A percentile compares a stretch with the other conserved stretches of the same genome.
These are phyloP conservation scores for Pagrus major DNA, from an alignment of 2,113 vertebrate species.

Conservation along the genomic window DNA sequence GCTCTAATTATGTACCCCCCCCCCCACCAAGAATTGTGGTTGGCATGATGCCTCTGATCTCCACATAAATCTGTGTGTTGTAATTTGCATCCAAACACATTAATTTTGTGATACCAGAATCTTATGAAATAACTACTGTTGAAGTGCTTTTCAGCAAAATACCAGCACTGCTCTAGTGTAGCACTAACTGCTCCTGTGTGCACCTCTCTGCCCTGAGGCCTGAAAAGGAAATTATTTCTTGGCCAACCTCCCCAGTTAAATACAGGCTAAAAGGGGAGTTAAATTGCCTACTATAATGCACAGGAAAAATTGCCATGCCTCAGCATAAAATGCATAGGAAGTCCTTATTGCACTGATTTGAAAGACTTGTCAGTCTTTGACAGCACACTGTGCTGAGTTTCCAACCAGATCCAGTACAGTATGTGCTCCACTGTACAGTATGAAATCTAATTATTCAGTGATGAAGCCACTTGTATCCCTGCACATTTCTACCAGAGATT, in stretches of 20 bases:
- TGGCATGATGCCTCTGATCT: background rate
- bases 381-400: background rate
- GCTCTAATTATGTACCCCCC: too few species aligned
- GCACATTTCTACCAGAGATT: background rate
- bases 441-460: slow-evolving; percentile 13
- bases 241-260: slow-evolving; percentile 13
- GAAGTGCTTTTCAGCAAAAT: slow-evolving; percentile 10
- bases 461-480: background rate
- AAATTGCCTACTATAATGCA: slow-evolving; percentile 1
- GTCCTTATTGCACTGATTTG: slow-evolving; percentile 3
- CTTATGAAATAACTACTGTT: background rate
- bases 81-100: background rate
- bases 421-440: background rate
- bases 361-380: slow-evolving; percentile 19
- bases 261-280: slow-evolving; percentile 7
- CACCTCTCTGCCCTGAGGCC: background rate
- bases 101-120: background rate
- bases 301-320: slow-evolving; percentile 1
- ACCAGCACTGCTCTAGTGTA: background rate
- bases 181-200: background rate
- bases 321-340: slow-evolving; percentile 32
- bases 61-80: background rate
- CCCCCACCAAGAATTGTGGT: too few species aligned
- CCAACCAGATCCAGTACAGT: background rate
- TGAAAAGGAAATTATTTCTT: background rate